phyloP scores from a whole-genome alignment of 1,140 invertebrate species.

The Drepana arcuata region DNA sequence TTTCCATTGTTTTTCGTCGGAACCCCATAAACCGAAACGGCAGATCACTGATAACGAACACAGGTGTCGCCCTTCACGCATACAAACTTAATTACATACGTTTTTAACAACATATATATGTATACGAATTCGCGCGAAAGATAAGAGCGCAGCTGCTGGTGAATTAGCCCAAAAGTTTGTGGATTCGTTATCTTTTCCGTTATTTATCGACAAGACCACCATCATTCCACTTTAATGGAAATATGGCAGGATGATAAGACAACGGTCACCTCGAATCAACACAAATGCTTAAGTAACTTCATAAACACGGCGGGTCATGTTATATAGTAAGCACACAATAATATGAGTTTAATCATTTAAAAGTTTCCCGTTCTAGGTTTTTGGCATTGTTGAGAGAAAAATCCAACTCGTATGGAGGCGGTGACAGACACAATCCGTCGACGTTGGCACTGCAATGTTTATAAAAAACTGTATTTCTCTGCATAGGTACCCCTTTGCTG shows the following conservation, averaged over 20 bases:
- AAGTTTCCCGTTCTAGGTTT: no score
- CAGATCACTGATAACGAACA: constrained; percentile 47
- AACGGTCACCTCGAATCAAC: no score
- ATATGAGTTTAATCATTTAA: no score
- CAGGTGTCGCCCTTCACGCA: constrained; percentile 62
- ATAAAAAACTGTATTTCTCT: no score
- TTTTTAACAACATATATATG: constrained; percentile 54
- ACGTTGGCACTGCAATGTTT: no score
- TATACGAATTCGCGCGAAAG: constrained; percentile 35
- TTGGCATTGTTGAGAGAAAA: neutral
- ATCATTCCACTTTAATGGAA: constrained; percentile 1
- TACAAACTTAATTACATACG: constrained; percentile 53
- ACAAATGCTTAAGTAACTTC: no score
- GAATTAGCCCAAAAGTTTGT: constrained; percentile 35
- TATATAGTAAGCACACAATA: no score
- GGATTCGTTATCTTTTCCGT: constrained; percentile 28
- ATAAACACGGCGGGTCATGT: no score
- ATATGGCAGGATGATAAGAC: constrained; percentile 4
- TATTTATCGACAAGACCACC: constrained; percentile 22
- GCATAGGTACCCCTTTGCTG: no score
- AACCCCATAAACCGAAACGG: constrained; percentile 56
- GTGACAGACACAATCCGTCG: no score
- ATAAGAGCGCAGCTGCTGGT: constrained; percentile 42
- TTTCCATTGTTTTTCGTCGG: constrained; percentile 63
- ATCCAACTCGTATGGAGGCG: neutral